Evolutionary conservation across 2,797 vertebrate genomes (phyloP), one percentile per base, ranked within the genome.

Genomic region (Eidolon dupreanum): DNA sequence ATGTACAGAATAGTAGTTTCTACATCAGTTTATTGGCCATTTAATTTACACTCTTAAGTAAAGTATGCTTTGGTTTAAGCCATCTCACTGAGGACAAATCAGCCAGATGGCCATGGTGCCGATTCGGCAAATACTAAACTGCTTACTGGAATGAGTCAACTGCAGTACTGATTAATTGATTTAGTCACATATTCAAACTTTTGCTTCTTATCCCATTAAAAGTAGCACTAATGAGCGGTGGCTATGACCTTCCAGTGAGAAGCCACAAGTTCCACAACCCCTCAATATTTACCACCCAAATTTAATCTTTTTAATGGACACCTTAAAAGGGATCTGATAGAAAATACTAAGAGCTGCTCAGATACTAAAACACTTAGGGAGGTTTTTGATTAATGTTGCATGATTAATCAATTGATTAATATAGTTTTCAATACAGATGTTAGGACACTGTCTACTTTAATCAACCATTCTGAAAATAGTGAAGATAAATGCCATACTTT

Each of bases 331-430:
- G 98, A 99, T 98, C 98, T 99, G 98, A 98, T 98, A 99, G 98
- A 98, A 98, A 98, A 99, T 98, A 98, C 97, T 98, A 98, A 98
- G 98, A 98, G 98, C 99, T 97, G 98, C 98, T 99, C 99, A 98
- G 98, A 99, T 99, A 98, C 98, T 98, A 98, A 99, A 99, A 99
- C 99, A 99, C 98, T 99, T 99, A 99, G 97, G 98, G 98, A 99
- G 98, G 99, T 98, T 99, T 99, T 98, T 98, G 99, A 99, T 99
- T 99, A 99, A 99, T 99, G 99, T 98, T 98, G 98, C 97, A 95
- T 98, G 99, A 99, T 99, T 99, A 99, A 99, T 99, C 99, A 99
- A 99, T 99, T 99, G 99, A 99, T 99, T 99, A 99, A 99, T 99
- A 99, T 96, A 99, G 98, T 99, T 99, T 99, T 99, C 99, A 99